Conservation (phyloP, 1,140 invertebrate species). For the Aphelinus certus region DNA sequence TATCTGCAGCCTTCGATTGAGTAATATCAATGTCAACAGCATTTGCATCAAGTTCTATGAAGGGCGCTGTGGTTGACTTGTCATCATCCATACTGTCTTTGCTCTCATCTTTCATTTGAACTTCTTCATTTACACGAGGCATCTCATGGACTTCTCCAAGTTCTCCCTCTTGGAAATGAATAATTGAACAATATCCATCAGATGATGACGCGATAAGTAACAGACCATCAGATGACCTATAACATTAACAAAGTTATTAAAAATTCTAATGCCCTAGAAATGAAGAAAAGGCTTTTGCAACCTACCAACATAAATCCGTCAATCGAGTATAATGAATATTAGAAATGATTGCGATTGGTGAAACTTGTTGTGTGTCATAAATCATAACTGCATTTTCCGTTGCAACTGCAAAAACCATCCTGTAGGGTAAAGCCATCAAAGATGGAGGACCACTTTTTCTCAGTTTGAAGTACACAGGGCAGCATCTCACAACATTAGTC, state of each 20-base stretch:
- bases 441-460: slow-evolving; percentile 67
- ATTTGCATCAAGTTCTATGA: slow-evolving; percentile 52
- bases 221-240: slow-evolving; percentile 82
- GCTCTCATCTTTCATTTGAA: slow-evolving; percentile 50
- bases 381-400: slow-evolving; percentile 86
- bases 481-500: slow-evolving; percentile 84
- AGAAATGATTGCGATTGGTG: slow-evolving; percentile 85
- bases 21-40: slow-evolving; percentile 62
- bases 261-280: too few species aligned
- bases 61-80: slow-evolving; percentile 24
- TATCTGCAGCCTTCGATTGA: slow-evolving; percentile 42
- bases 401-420: slow-evolving; percentile 90
- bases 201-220: slow-evolving; percentile 89
- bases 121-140: slow-evolving; percentile 19
- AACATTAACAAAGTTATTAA: slow-evolving; percentile 33
- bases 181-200: slow-evolving; percentile 94
- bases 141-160: slow-evolving; percentile 76
- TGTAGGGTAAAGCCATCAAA: slow-evolving; percentile 77
- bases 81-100: slow-evolving; percentile 43
- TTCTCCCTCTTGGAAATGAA: slow-evolving; percentile 85
- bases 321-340: slow-evolving; percentile 95
- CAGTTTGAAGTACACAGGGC: slow-evolving; percentile 79
- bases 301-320: slow-evolving; percentile 88
- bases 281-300: too few species aligned
- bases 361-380: slow-evolving; percentile 90